Evolutionary conservation across 2,113 vertebrate species (phyloP).

Genomic region (Xenopus laevis): DNA sequence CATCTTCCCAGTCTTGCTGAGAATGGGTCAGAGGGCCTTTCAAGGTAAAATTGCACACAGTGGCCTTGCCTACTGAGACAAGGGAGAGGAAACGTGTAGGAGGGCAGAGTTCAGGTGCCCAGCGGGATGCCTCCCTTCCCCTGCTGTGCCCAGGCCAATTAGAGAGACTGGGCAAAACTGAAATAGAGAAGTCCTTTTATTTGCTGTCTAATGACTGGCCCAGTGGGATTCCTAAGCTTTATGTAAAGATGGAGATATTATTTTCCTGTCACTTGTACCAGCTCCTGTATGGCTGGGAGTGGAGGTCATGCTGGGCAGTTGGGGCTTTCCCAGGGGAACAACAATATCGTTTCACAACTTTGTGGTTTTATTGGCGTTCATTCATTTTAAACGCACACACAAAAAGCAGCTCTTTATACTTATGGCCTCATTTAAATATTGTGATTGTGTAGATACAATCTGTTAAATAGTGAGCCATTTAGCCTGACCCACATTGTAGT

Average conservation of each 20-base stretch:
- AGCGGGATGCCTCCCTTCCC: rapidly evolving
- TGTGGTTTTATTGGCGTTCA: too few species aligned
- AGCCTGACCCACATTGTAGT: too few species aligned
- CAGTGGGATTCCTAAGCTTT: slow-evolving; percentile 12
- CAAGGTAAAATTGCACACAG: slow-evolving; percentile 37
- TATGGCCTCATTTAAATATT: too few species aligned
- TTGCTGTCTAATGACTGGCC: slow-evolving; percentile 46
- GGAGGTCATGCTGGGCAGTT: not conserved
- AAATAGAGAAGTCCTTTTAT: not conserved
- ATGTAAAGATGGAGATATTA: slow-evolving; percentile 49
- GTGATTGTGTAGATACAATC: too few species aligned
- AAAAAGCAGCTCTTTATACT: too few species aligned
- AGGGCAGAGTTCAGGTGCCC: slow-evolving; percentile 21
- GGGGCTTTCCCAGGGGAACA: too few species aligned
- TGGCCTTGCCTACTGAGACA: slow-evolving; percentile 6
- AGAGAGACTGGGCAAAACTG: slow-evolving; percentile 27
- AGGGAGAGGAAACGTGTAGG: not conserved
- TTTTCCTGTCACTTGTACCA: slow-evolving; percentile 40
- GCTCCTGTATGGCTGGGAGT: slow-evolving; percentile 33
- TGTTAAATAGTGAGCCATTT: too few species aligned
- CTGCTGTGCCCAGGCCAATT: slow-evolving; percentile 49
- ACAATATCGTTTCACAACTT: too few species aligned
- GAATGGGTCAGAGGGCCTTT: slow-evolving; percentile 31
- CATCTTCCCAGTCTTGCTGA: slow-evolving; percentile 33
- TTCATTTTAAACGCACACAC: too few species aligned